Percentiles rank a stretch among this genome's conserved stretches.
Evolutionary conservation across 2,113 vertebrate genomes (phyloP).

Genomic region (Neoarius graeffei): DNA sequence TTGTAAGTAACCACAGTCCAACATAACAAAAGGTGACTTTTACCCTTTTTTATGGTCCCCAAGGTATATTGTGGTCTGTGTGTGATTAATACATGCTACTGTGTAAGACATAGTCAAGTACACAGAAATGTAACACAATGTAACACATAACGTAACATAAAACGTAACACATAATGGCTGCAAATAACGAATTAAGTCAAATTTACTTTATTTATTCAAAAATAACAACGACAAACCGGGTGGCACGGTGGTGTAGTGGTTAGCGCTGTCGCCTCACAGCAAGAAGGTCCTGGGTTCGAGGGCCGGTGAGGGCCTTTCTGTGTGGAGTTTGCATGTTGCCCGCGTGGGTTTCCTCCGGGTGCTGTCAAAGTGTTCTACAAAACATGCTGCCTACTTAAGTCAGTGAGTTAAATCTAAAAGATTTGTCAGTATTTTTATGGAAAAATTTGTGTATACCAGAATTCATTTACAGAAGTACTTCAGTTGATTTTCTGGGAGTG

Average conservation of each 20-base stretch:
- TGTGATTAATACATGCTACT: not conserved
- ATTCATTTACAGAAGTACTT: not conserved
- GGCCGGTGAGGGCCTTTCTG: too few relatives aligned
- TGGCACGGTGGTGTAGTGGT: too few relatives aligned
- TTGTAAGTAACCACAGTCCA: not conserved
- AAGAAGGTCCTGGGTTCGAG: too few relatives aligned
- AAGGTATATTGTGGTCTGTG: not conserved
- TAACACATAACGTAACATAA: too few relatives aligned
- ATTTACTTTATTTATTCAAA: not conserved
- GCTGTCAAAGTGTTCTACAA: not conserved
- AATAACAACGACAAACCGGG: not conserved
- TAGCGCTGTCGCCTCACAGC: too few relatives aligned
- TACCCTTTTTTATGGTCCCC: constrained; percentile 17
- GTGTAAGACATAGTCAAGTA: not conserved
- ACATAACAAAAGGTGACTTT: not conserved
- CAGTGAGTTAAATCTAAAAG: not conserved
- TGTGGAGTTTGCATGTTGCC: too few relatives aligned
- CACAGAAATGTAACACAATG: not conserved
- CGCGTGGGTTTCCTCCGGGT: too few relatives aligned
- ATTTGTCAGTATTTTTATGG: not conserved
- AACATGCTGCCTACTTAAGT: not conserved
- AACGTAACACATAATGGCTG: not conserved
- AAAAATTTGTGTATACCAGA: not conserved
- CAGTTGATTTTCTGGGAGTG: not conserved
- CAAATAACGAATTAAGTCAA: too few relatives aligned